A percentile compares a stretch with the other conserved stretches of the same genome.
Evolutionary conservation across 2,888 invertebrate genomes (phyloP).

Genomic region (Serripes groenlandicus): DNA sequence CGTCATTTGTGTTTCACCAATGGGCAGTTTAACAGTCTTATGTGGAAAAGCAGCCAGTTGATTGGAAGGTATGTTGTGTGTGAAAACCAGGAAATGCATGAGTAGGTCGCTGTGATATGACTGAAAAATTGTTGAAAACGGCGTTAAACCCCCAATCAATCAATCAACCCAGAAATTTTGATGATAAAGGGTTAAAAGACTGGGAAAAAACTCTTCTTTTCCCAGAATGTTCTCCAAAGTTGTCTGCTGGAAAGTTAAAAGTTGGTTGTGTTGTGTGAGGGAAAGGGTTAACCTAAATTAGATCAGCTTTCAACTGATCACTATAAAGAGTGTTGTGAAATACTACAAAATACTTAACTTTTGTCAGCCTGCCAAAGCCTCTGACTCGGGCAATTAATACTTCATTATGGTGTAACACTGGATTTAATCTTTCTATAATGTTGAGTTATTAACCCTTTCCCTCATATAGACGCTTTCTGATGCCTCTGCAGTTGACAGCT

Average conservation of each 20-base stretch:
- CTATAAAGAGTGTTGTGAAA: slow-evolving; percentile 15
- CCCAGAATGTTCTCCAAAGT: not conserved
- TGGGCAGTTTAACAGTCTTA: too few relatives aligned
- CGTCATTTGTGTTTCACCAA: too few relatives aligned
- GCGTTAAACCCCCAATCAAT: not conserved
- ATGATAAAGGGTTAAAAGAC: too few relatives aligned
- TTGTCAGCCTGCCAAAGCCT: slow-evolving; percentile 13
- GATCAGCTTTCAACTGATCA: not conserved
- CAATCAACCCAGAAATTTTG: not conserved
- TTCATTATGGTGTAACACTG: too few relatives aligned
- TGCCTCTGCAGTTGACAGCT: not conserved
- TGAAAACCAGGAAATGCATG: too few relatives aligned
- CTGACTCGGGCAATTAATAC: too few relatives aligned
- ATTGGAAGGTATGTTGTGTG: too few relatives aligned
- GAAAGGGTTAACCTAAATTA: not conserved
- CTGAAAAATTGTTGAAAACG: not conserved
- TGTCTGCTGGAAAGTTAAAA: too few relatives aligned
- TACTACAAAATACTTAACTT: slow-evolving; percentile 27
- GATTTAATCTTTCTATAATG: not conserved
- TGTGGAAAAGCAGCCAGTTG: too few relatives aligned
- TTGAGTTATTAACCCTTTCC: not conserved
- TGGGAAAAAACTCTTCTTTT: too few relatives aligned
- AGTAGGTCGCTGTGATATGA: not conserved
- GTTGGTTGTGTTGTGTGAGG: too few relatives aligned
- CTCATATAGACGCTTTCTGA: not conserved